Evolutionary conservation across 2,888 invertebrate species (phyloP), one percentile per base, ranked within the genome.

Genomic region (Bimastos eiseni): DNA sequence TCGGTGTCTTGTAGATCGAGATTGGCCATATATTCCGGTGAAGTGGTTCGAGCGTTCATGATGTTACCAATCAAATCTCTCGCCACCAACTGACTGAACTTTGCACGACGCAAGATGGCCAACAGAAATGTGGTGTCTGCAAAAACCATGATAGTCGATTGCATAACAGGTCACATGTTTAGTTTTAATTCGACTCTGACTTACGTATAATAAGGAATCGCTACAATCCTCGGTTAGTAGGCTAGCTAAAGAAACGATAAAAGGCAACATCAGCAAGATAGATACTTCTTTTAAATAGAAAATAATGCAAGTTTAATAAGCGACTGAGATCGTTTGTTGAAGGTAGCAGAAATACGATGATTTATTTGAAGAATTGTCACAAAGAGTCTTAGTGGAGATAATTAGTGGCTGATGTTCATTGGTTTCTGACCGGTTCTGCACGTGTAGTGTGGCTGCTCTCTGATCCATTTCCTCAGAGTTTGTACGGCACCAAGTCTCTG

Each of bases 81-180:
- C 21, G 91, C 91, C 37, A 36, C 44, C 90, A 91, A 36, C 90
- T 91, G 91, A 90, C 91, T 91, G 91, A 91, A 91, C 70, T 91
- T 91, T 3, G 90, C 89, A 30, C 83, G 41, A 24, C 91, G 37
- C 30, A 91, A 36, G 41, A 91, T 90, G 19, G 55, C 21, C 90
- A 91, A 83, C 2, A 91, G 89, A 89, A 83, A 90, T 1, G 83
- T 37, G n/a, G 90, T 89, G 83, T 91, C 91, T 91, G 11, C 34
- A 88, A 90, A 2, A 11, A 49, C 6, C 11, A 55, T 55, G n/a
- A 55, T 55, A 70, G 11, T 21, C 49, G n/a, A 70, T n/a, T n/a
- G 70, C 70, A 70, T 70, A n/a, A n/a, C n/a, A n/a, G n/a, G 8
- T n/a, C 0, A n/a, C 30, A 70, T 8, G n/a, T 17, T n/a, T 70